Base-by-base conservation (phyloP, 1,140 invertebrate species). In the Drosophila sturtevanti region DNA sequence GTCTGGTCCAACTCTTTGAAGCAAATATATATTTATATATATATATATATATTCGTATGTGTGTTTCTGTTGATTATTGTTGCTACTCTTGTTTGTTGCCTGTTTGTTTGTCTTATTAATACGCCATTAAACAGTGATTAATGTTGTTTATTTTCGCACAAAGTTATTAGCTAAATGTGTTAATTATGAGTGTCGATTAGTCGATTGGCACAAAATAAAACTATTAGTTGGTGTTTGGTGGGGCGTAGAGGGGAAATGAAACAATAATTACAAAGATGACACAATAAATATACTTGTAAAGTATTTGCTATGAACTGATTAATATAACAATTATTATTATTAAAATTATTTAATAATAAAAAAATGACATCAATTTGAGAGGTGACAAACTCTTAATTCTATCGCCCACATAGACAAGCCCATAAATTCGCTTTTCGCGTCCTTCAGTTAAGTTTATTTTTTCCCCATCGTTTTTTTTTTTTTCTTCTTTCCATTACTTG, bases 111-210 rank as follows among this genome's bases (percentile, higher is more conserved):
- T 79, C 79, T 82, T 69, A 89, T 87, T 87, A 87, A 87, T 82
- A 72, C 72, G 63, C 84, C 69, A 87, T 87, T 87, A 87, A 73
- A 89, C 72, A 68, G 79, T 87, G 84, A 87, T 89, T 87, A 87
- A 89, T 89, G 82, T 65, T 87, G 84, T 87, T 89, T 87, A 84
- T 82, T 87, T 78, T 87, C 24, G 67, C 69, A 75, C 55, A 66
- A 87, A 89, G 79, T 87, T 89, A 89, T 87, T 89, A 87, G 79
- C 82, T 80, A 87, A 89, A 87, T 87, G 82, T 89, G 84, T 87
- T 87, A 82, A 87, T 87, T 89, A 87, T 89, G 79, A 87, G 84
- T 75, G 66, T 60, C 79, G 82, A 89, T 82, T 87, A 86, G 60
- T 67, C 44, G 58, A 82, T 62, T 63, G 41, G 10, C 10, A 70